phyloP scores from a whole-genome alignment of 2,888 invertebrate species.

The Tiliacea aurago region DNA sequence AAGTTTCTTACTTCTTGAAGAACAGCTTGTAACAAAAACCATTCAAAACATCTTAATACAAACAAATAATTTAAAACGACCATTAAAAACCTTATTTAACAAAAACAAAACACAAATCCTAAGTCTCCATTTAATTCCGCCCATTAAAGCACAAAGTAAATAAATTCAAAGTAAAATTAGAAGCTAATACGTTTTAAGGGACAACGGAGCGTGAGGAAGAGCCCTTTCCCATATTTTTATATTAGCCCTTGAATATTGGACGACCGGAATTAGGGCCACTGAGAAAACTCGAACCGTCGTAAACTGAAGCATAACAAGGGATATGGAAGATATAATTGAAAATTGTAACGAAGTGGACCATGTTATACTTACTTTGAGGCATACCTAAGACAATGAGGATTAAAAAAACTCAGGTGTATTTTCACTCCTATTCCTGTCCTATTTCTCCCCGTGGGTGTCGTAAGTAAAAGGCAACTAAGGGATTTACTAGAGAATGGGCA shows the following conservation, averaged over 20 bases:
- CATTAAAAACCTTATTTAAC: background rate
- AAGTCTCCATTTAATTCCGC: slow-evolving; percentile 17
- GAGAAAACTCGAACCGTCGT: slow-evolving; percentile 68
- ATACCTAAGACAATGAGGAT: background rate
- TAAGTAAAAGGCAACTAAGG: no score
- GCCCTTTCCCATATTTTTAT: slow-evolving; percentile 76
- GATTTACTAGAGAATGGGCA: no score
- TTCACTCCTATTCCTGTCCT: no score
- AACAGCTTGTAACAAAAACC: no score
- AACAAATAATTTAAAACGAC: background rate
- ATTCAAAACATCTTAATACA: no score
- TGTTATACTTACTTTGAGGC: background rate
- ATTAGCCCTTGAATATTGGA: slow-evolving; percentile 79
- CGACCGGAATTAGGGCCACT: slow-evolving; percentile 72
- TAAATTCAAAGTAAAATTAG: slow-evolving; percentile 42
- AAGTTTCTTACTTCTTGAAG: no score
- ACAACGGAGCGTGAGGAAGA: slow-evolving; percentile 67
- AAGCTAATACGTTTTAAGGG: slow-evolving; percentile 71
- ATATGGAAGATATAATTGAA: slow-evolving; percentile 71
- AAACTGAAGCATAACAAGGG: slow-evolving; percentile 73
- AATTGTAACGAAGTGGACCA: slow-evolving; percentile 49
- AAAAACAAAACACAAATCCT: background rate
- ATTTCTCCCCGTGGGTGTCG: no score
- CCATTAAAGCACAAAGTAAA: slow-evolving; percentile 29
- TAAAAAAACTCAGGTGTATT: no score